Conservation (phyloP, 2,797 vertebrate genomes). For the Lepus townsendii region DNA sequence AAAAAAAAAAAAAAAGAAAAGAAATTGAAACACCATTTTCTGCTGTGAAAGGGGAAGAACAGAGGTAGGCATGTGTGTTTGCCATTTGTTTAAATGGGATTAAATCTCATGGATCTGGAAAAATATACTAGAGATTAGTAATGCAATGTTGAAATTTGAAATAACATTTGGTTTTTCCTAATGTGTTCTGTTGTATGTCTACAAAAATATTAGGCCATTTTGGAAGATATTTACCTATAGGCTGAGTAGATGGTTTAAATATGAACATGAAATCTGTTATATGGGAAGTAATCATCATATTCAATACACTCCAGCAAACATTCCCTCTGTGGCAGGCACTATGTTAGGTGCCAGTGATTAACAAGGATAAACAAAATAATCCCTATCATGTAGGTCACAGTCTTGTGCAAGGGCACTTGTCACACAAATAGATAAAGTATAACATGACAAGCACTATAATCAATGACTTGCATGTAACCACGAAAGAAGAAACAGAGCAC, state of each 20-base stretch:
- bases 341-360: not conserved
- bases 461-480: not conserved
- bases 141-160: not conserved
- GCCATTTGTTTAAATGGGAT: not conserved
- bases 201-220: not conserved
- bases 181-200: not conserved
- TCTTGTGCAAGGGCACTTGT: not conserved
- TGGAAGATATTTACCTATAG: not conserved
- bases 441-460: not conserved
- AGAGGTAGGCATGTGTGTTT: not conserved
- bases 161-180: not conserved
- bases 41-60: not conserved
- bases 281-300: not conserved
- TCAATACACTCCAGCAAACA: not conserved
- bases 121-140: not conserved
- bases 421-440: slow-evolving; percentile 16
- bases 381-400: not conserved
- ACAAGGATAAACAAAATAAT: slow-evolving; percentile 18
- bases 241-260: not conserved
- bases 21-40: not conserved
- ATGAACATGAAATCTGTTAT: not conserved
- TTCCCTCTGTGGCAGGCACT: not conserved
- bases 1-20: no score
- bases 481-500: not conserved
- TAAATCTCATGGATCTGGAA: not conserved